phyloP scores from a whole-genome alignment of 2,797 vertebrate genomes.

The Buphagus erythrorhynchus region DNA sequence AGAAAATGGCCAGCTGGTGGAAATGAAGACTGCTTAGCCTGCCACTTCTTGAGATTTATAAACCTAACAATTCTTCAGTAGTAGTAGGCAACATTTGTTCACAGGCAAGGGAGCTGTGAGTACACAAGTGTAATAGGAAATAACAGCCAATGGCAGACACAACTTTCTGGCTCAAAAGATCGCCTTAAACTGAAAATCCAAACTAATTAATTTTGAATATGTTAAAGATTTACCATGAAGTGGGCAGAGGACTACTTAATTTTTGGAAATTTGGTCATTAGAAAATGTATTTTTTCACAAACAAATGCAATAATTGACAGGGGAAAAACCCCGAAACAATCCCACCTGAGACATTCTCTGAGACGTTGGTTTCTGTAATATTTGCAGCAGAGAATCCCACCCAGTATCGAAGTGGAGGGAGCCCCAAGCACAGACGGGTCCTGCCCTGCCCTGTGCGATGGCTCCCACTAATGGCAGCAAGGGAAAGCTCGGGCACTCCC shows the following conservation, averaged over 20 bases:
- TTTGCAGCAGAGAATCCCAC: neutral
- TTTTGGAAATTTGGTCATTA: neutral
- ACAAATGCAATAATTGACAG: neutral
- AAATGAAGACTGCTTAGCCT: neutral
- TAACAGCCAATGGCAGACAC: neutral
- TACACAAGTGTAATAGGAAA: neutral
- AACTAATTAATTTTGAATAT: neutral
- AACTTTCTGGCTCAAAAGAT: neutral
- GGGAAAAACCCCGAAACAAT: fast-evolving
- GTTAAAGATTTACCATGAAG: neutral
- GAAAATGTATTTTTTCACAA: neutral
- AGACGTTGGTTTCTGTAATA: neutral
- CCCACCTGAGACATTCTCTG: neutral
- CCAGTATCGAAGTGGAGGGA: fast-evolving
- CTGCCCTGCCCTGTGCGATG: slow-evolving; percentile 46
- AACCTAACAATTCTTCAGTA: neutral
- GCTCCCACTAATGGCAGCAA: slow-evolving; percentile 66
- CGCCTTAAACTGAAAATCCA: neutral
- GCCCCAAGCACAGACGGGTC: neutral
- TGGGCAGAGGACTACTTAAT: neutral
- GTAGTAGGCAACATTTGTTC: neutral
- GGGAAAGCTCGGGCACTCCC: neutral
- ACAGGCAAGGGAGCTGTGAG: neutral
- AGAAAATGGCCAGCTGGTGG: neutral
- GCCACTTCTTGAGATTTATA: neutral